phyloP scores from a whole-genome alignment of 2,113 vertebrate genomes.

The Corythornis cristatus region DNA sequence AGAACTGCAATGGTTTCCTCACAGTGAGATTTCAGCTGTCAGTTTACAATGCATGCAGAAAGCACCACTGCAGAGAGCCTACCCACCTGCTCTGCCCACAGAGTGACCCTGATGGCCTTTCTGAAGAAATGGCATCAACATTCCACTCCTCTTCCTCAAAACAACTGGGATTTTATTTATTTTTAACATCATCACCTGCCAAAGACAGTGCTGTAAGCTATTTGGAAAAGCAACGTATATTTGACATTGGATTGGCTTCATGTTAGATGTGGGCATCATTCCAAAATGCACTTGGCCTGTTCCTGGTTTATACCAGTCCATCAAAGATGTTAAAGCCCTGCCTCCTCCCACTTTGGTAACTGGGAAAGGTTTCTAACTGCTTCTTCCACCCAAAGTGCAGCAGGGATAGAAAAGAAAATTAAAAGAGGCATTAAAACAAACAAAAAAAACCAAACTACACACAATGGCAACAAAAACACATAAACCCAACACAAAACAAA shows the following conservation, averaged over 20 bases:
- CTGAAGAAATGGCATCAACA: accelerated
- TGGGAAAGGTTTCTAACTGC: background rate
- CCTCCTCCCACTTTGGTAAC: accelerated
- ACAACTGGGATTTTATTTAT: background rate
- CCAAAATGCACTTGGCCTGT: background rate
- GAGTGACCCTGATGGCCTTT: background rate
- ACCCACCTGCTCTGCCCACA: background rate
- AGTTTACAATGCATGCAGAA: background rate
- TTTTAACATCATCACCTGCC: background rate
- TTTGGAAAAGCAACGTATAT: background rate
- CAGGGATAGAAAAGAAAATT: background rate
- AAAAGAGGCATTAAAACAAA: background rate
- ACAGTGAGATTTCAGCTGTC: background rate
- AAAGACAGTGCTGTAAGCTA: background rate
- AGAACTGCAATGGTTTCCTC: accelerated
- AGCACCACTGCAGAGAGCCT: background rate
- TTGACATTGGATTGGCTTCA: background rate
- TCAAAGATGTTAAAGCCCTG: background rate
- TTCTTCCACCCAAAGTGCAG: background rate
- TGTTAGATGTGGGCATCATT: background rate
- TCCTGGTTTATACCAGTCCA: background rate
- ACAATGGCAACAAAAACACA: no score
- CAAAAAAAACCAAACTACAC: no score
- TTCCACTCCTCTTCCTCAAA: background rate
- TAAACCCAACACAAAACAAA: background rate